Conservation (phyloP, 2,797 vertebrate genomes). For the Gymnopithys bicolor region DNA sequence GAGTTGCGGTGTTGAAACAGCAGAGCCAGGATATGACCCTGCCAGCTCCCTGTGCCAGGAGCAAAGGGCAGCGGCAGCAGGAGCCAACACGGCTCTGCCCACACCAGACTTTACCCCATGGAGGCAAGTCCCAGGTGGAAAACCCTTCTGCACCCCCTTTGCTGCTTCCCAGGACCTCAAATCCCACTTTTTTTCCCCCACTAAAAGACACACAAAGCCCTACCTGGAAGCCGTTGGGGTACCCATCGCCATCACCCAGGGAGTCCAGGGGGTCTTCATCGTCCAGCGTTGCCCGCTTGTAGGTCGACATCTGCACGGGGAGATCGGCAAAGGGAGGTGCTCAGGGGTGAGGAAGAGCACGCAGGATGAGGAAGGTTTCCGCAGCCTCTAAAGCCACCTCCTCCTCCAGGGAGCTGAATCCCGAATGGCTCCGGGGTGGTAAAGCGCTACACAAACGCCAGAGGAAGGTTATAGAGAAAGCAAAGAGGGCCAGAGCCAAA, state of each 20-base stretch:
- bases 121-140: not conserved
- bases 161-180: not conserved
- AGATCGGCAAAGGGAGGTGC: conserved; percentile 79
- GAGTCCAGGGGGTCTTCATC: conserved; percentile 94
- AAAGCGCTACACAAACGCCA: not conserved
- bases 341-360: conserved; percentile 67
- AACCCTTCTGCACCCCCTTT: not conserved
- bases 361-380: not conserved
- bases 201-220: not conserved
- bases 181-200: not conserved
- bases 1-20: not conserved
- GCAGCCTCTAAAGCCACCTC: not conserved
- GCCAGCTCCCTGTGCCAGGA: not conserved
- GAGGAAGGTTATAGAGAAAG: conserved; percentile 43
- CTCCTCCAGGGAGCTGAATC: not conserved
- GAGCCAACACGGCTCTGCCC: not conserved
- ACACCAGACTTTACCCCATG: not conserved
- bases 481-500: not conserved
- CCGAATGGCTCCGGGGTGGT: not conserved
- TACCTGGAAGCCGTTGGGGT: conserved; percentile 90
- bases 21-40: not conserved
- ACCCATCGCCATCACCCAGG: conserved; percentile 82
- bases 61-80: not conserved
- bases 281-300: conserved; percentile 92
- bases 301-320: conserved; percentile 94